phyloP scores from a whole-genome alignment of 2,113 vertebrate genomes.

The Nothocercus julius region DNA sequence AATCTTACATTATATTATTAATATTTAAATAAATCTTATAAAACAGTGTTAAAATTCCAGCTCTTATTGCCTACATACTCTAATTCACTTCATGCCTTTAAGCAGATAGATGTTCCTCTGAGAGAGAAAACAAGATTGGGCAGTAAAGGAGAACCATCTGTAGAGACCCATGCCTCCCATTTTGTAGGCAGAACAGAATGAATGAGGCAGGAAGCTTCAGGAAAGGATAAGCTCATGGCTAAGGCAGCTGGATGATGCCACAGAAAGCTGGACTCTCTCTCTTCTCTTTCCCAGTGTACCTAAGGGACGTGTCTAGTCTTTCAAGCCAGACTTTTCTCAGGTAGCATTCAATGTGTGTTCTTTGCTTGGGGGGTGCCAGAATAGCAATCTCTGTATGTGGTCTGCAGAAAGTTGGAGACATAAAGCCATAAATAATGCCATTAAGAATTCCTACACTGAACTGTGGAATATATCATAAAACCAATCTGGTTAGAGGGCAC shows the following conservation, averaged over 20 bases:
- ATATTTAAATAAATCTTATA: not conserved
- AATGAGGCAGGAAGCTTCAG: not conserved
- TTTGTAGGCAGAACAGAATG: not conserved
- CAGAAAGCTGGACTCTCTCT: not conserved
- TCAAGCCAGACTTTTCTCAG: not conserved
- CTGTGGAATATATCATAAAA: not conserved
- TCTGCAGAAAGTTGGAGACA: not conserved
- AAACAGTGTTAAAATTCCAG: not conserved
- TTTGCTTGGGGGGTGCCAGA: not conserved
- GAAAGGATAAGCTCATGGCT: not conserved
- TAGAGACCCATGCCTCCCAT: not conserved
- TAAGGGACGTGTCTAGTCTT: not conserved
- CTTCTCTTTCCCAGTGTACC: not conserved
- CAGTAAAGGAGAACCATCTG: not conserved
- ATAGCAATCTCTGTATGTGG: not conserved
- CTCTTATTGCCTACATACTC: not conserved
- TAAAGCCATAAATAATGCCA: not conserved
- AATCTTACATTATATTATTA: not conserved
- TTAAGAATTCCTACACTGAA: slow-evolving; percentile 31
- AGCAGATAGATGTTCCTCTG: not conserved
- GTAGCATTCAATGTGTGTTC: not conserved
- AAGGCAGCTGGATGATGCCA: not conserved
- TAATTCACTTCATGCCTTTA: not conserved
- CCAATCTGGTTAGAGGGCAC: not conserved
- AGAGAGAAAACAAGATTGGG: not conserved